Percentiles rank a stretch among this genome's conserved stretches.
Conservation (phyloP, 2,113 vertebrate genomes). For the Podiceps cristatus region DNA sequence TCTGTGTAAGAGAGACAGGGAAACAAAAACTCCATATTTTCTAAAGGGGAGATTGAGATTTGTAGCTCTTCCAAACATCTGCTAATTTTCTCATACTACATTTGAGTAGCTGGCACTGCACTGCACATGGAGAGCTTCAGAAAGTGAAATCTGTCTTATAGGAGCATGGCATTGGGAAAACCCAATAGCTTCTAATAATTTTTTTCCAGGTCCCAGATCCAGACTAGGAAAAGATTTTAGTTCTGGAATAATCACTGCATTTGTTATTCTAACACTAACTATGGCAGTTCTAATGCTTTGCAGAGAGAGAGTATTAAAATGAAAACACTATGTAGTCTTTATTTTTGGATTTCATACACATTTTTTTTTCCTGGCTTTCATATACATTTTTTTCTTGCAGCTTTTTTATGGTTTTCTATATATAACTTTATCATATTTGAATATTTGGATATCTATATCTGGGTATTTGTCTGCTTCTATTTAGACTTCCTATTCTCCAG, state of each 20-base stretch:
- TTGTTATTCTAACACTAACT: background rate
- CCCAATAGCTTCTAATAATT: background rate
- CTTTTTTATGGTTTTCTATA: background rate
- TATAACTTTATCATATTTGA: background rate
- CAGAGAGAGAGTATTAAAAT: background rate
- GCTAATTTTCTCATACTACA: background rate
- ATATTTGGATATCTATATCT: background rate
- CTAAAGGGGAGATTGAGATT: background rate
- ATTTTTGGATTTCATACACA: background rate
- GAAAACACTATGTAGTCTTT: background rate
- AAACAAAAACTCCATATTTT: background rate
- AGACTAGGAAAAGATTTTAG: background rate
- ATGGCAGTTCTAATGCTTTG: background rate
- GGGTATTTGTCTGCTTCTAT: background rate
- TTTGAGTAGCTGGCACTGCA: background rate
- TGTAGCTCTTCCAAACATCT: background rate
- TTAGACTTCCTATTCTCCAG: background rate
- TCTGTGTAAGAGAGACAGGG: background rate
- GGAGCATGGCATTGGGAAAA: background rate
- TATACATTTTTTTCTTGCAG: background rate
- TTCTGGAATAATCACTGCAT: background rate
- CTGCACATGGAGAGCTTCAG: background rate
- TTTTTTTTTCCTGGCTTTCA: background rate
- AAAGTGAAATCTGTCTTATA: background rate
- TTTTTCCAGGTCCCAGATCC: background rate